These are phyloP conservation scores for Catagonus wagneri DNA, from an alignment of 2,113 vertebrate species.

Conservation along the genomic window DNA sequence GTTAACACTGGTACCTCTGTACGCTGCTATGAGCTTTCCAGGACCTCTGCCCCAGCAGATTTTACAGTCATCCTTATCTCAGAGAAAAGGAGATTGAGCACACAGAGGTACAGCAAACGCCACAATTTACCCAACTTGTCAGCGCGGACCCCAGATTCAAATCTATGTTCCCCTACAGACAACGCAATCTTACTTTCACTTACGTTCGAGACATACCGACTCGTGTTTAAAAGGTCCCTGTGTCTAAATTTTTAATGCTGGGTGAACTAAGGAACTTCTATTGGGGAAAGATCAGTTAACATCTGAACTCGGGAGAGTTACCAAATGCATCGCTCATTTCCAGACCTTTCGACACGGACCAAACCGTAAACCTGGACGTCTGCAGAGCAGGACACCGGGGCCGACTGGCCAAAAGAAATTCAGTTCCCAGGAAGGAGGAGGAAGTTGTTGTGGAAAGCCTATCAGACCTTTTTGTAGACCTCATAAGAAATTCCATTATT, in stretches of 20 bases:
- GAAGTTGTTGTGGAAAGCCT: slow-evolving; percentile 72
- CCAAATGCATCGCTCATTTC: background rate
- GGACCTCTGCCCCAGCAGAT: background rate
- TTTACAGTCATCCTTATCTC: background rate
- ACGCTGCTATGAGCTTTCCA: too few species aligned
- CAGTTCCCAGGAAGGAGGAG: slow-evolving; percentile 42
- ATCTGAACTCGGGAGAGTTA: slow-evolving; percentile 20
- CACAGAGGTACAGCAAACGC: background rate
- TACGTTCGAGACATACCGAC: background rate
- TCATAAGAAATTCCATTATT: slow-evolving; percentile 86
- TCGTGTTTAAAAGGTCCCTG: background rate
- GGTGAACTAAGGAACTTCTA: background rate
- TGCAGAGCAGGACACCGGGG: background rate
- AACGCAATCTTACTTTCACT: background rate
- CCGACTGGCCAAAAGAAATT: slow-evolving; percentile 72
- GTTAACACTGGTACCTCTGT: background rate
- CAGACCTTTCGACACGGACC: background rate
- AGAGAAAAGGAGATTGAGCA: background rate
- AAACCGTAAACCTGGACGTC: background rate
- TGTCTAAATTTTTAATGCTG: background rate
- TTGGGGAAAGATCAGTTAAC: background rate
- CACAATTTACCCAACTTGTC: background rate
- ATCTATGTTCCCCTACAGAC: background rate
- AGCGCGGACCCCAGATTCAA: background rate
- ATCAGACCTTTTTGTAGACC: slow-evolving; percentile 78